Percentiles rank a stretch among this genome's conserved stretches.
phyloP scores from a whole-genome alignment of 2,888 invertebrate species.

The Conistra vaccinii region DNA sequence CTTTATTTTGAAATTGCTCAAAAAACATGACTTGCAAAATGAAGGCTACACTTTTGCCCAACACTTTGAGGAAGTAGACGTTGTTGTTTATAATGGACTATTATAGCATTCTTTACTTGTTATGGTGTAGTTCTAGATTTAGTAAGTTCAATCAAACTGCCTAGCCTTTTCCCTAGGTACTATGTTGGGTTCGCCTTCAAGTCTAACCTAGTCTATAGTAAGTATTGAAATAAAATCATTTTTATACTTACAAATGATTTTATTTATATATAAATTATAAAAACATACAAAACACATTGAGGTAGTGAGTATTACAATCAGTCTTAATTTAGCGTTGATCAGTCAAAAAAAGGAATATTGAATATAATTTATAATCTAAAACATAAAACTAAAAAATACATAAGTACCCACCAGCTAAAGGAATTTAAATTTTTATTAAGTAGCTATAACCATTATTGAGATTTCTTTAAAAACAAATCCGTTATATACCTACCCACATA shows the following conservation, averaged over 20 bases:
- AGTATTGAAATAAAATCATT: conserved; percentile 17
- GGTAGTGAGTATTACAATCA: conserved; percentile 68
- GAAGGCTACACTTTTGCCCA: not conserved
- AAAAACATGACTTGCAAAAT: not conserved
- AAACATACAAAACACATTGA: conserved; percentile 53
- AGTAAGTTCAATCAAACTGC: not conserved
- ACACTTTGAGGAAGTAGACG: no score
- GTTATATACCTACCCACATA: not conserved
- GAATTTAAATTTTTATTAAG: not conserved
- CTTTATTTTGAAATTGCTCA: no score
- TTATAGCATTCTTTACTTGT: not conserved
- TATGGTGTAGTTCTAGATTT: not conserved
- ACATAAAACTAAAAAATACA: conserved; percentile 33
- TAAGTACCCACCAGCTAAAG: conserved; percentile 29
- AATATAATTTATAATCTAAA: conserved; percentile 23
- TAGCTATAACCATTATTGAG: not conserved
- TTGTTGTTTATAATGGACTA: not conserved
- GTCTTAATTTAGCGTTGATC: conserved; percentile 59
- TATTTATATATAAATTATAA: conserved; percentile 48
- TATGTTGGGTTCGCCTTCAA: no score
- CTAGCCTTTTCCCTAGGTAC: no score
- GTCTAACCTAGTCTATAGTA: no score
- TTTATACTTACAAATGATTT: conserved; percentile 24
- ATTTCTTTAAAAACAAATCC: not conserved
- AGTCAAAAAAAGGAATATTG: conserved; percentile 18